phyloP scores from a whole-genome alignment of 2,797 vertebrate genomes.

The Oreonectes daqikongensis region DNA sequence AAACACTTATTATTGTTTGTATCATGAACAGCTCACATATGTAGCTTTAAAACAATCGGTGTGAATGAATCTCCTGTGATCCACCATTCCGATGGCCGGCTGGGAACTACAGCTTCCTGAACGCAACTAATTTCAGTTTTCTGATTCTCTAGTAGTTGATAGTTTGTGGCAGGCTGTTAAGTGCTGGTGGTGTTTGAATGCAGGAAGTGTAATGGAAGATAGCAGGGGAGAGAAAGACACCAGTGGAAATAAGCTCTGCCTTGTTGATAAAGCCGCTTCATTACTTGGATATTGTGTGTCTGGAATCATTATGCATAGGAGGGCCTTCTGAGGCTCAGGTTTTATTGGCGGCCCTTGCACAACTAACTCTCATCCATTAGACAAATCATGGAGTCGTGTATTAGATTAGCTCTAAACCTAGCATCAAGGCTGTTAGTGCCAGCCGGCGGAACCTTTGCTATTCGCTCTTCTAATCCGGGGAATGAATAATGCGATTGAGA shows the following conservation, averaged over 20 bases:
- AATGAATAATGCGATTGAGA: constrained; percentile 71
- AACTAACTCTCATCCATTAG: constrained; percentile 80
- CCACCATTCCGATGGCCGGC: constrained; percentile 21
- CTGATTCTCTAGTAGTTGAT: constrained; percentile 56
- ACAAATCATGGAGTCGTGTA: constrained; percentile 81
- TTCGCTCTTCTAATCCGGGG: constrained; percentile 69
- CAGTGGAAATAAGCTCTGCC: constrained; percentile 75
- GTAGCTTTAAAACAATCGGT: constrained; percentile 30
- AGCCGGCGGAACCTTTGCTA: constrained; percentile 66
- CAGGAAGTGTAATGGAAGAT: constrained; percentile 54
- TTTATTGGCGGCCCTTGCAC: constrained; percentile 78
- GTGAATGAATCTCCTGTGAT: constrained; percentile 36
- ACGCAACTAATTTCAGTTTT: constrained; percentile 46
- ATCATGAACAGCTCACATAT: neutral
- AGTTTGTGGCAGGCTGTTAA: constrained; percentile 45
- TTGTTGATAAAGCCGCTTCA: constrained; percentile 78
- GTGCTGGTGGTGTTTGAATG: constrained; percentile 42
- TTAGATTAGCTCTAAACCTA: constrained; percentile 77
- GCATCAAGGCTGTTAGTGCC: constrained; percentile 64
- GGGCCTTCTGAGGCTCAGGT: constrained; percentile 73
- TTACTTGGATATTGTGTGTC: constrained; percentile 78
- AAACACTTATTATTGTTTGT: neutral
- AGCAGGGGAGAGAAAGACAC: constrained; percentile 56
- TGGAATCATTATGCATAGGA: constrained; percentile 80
- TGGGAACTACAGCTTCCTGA: constrained; percentile 7